Base-by-base conservation (phyloP, 2,113 vertebrate species). In the Halichoerus grypus region DNA sequence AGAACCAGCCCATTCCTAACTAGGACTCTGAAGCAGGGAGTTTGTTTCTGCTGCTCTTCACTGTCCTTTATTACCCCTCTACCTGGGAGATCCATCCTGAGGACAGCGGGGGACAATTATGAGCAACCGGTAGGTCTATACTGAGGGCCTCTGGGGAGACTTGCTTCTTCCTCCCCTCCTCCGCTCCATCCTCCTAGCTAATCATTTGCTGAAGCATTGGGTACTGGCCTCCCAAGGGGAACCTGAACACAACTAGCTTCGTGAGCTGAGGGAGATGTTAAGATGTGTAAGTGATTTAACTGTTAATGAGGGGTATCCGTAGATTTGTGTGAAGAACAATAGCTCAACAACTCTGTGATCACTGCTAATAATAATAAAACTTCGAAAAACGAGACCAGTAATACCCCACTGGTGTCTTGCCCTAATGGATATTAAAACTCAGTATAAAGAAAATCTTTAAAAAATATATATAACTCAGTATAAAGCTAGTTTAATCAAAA, bases 311-410 rank as follows among this genome's bases (percentile, higher is more conserved):
- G 71, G 46, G 51, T 80, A 74, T 77, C 83, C 80, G 49, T 11
- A 84, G 83, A 74, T 92, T 69, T 92, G 71, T 53, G 84, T 85
- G 63, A 88, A 95, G 49, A 95, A 69, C 19, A 59, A 55, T 55
- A 96, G 42, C 31, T 76, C 88, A 55, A 81, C 36, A 71, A 67
- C 33, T 81, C 86, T 53, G 31, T 83, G 65, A 92, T 85, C 39
- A 65, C 57, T 92, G 61, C 67, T 91, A 84, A 53, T 55, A 85
- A 96, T 91, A 84, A 53, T 55, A 85, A 96, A 96, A 39, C 74
- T 86, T 36, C 95, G 82, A 46, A 83, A 95, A 81, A 76, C 11
- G 61, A 95, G 55, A 59, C 83, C 63, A 91, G 57, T 51, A 67
- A 90, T 33, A 59, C 36, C 33, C 14, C 49, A 76, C 46, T 53